Conservation (phyloP, 2,797 vertebrate species). For the Spondyliosoma cantharus region DNA sequence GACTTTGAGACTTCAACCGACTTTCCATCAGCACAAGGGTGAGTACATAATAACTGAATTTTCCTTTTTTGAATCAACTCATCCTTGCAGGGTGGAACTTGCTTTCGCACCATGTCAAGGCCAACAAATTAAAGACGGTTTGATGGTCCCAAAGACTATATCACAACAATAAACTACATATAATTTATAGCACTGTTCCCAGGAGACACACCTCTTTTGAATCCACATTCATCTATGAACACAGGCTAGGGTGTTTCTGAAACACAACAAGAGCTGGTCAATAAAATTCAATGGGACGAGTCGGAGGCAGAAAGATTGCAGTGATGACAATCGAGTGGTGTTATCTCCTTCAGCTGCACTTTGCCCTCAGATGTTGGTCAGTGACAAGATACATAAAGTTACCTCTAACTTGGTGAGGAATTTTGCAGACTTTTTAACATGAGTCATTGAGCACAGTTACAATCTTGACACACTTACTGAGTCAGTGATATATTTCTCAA, state of each 20-base stretch:
- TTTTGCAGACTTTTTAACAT: slow-evolving; percentile 10
- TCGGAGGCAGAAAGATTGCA: slow-evolving; percentile 13
- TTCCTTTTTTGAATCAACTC: no score
- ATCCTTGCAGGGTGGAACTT: neutral
- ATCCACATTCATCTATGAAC: neutral
- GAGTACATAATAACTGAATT: no score
- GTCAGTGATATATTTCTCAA: slow-evolving; percentile 48
- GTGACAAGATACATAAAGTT: slow-evolving; percentile 32
- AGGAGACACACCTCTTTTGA: neutral
- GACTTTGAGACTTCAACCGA: no score
- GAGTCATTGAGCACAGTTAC: slow-evolving; percentile 2
- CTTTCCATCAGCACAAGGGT: no score
- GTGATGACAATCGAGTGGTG: slow-evolving; percentile 52
- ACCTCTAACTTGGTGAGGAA: neutral
- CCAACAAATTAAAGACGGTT: neutral
- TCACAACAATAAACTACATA: neutral
- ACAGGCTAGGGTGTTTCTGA: neutral
- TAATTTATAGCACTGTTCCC: neutral
- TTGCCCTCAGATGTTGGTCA: slow-evolving; percentile 51
- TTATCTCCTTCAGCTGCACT: slow-evolving; percentile 66
- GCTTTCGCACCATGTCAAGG: slow-evolving; percentile 5
- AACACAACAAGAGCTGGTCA: slow-evolving; percentile 14
- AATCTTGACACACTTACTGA: slow-evolving; percentile 43
- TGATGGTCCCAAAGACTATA: neutral
- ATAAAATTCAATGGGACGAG: slow-evolving; percentile 13